Percentiles rank a stretch among this genome's conserved stretches.
Evolutionary conservation across 1,140 invertebrate genomes (phyloP).

Genomic region (Belonocnema kinseyi): DNA sequence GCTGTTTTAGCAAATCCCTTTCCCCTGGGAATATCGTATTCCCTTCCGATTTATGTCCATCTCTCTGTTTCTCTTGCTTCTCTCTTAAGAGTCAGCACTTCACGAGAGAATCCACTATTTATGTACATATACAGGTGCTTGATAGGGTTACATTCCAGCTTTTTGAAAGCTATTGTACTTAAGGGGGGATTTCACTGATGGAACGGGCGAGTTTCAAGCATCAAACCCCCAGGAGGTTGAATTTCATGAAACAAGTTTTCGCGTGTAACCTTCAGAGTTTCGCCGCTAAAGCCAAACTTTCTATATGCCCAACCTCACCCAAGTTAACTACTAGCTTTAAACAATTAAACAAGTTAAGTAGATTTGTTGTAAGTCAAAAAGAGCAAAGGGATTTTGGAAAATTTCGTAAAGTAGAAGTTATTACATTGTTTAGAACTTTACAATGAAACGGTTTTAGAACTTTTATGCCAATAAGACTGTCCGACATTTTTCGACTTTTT

Average conservation of each 20-base stretch:
- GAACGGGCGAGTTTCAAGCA: conserved; percentile 13
- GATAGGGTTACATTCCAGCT: conserved; percentile 25
- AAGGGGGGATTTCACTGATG: conserved; percentile 18
- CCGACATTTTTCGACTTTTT: no score
- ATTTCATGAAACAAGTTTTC: conserved; percentile 29
- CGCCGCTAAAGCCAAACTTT: conserved; percentile 19
- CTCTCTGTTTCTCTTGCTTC: not conserved
- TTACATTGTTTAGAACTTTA: no score
- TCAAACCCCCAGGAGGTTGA: conserved; percentile 26
- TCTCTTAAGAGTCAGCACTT: conserved; percentile 11
- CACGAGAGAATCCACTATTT: not conserved
- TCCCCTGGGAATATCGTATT: not conserved
- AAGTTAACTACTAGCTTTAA: conserved; percentile 25
- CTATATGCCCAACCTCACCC: not conserved
- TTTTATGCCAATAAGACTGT: no score
- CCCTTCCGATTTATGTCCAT: conserved; percentile 5
- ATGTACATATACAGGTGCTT: conserved; percentile 21
- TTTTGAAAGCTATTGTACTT: conserved; percentile 19
- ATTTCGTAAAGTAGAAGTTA: no score
- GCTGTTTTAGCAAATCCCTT: conserved; percentile 12
- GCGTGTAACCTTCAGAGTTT: conserved; percentile 28
- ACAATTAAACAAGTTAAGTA: conserved; percentile 30
- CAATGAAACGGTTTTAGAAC: no score
- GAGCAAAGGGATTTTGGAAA: no score
- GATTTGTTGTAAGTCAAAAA: conserved; percentile 4